Evolutionary conservation across 2,113 vertebrate species (phyloP).

Genomic region (Thermophis baileyi): DNA sequence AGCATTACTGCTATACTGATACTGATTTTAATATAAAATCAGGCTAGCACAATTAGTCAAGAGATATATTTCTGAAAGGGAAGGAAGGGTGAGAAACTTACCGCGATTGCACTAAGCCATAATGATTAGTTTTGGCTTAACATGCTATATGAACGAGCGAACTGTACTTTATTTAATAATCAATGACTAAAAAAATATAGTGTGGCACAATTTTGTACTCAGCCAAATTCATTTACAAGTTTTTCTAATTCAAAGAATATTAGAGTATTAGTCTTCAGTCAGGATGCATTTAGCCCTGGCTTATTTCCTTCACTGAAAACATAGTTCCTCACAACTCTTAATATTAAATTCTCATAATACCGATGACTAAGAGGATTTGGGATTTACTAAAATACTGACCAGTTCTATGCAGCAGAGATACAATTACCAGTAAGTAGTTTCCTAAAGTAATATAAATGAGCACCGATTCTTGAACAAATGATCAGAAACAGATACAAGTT

Average conservation of each 20-base stretch:
- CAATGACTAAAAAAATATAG: not conserved
- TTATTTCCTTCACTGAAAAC: not conserved
- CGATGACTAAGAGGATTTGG: not conserved
- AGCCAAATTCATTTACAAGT: not conserved
- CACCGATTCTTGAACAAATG: fast-evolving
- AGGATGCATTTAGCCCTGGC: not conserved
- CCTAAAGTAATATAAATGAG: not conserved
- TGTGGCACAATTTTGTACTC: not conserved
- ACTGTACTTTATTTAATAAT: not conserved
- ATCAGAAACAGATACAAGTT: not conserved
- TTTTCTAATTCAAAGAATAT: not conserved
- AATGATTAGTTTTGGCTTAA: not conserved
- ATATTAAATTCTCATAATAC: not conserved
- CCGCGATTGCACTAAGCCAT: not conserved
- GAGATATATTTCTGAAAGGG: not conserved
- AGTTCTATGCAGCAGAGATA: not conserved
- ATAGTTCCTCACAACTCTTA: not conserved
- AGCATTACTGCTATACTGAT: not conserved
- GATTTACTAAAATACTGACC: not conserved
- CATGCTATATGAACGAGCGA: not conserved
- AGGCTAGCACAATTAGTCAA: not conserved
- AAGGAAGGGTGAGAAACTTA: not conserved
- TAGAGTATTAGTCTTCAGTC: not conserved
- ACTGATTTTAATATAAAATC: not conserved
- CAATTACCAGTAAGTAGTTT: not conserved